Conservation (phyloP, 2,888 invertebrate genomes). For the Cryptocephalus primarius region DNA sequence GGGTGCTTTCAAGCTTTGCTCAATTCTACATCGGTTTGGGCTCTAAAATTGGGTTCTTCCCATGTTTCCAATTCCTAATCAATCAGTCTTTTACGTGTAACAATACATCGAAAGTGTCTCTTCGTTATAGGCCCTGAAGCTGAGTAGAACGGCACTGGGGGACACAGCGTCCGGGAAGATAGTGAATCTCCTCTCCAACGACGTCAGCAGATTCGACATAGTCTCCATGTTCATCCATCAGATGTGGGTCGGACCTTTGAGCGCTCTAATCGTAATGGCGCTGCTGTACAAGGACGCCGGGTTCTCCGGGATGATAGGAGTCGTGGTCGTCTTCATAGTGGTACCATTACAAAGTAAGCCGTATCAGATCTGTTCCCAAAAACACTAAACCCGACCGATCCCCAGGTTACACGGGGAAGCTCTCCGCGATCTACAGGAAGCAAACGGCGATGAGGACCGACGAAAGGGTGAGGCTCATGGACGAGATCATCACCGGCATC, state of each 20-base stretch:
- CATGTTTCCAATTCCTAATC: too few species aligned
- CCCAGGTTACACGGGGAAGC: conserved; percentile 50
- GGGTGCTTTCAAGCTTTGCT: too few species aligned
- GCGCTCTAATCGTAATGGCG: conserved; percentile 56
- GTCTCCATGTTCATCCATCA: conserved; percentile 73
- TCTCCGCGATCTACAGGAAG: conserved; percentile 53
- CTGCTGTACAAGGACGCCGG: conserved; percentile 68
- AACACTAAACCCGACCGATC: background rate
- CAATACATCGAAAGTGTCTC: too few species aligned
- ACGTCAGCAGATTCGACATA: conserved; percentile 83
- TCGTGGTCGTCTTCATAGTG: conserved; percentile 63
- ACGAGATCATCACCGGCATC: conserved; percentile 87
- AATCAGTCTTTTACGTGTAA: too few species aligned
- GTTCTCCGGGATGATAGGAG: conserved; percentile 63
- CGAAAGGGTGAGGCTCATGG: conserved; percentile 84
- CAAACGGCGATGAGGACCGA: conserved; percentile 79
- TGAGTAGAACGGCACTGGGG: conserved; percentile 58
- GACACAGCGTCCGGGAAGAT: conserved; percentile 78
- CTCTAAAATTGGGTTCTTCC: too few species aligned
- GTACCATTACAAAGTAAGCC: conserved; percentile 69
- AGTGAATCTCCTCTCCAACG: conserved; percentile 86
- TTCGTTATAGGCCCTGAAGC: conserved; percentile 47
- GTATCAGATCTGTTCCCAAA: background rate
- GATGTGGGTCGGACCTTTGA: conserved; percentile 72
- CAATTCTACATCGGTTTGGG: too few species aligned